Evolutionary conservation across 2,888 invertebrate species (phyloP).

Genomic region (Anorthoa munda): DNA sequence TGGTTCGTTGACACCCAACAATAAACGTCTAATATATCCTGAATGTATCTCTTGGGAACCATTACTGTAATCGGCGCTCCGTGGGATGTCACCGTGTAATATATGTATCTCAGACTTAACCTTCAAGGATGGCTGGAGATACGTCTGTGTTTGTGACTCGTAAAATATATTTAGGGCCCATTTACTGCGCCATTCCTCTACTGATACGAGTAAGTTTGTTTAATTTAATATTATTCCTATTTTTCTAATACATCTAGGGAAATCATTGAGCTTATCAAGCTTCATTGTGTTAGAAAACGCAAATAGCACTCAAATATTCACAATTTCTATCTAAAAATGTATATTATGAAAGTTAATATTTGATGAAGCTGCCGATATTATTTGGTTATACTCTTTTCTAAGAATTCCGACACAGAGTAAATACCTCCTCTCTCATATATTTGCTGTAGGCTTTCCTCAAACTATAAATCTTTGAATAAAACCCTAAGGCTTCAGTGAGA

Average conservation of each 20-base stretch:
- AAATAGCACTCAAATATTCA: constrained; percentile 32
- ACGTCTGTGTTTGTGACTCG: constrained; percentile 37
- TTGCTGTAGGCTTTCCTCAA: constrained; percentile 33
- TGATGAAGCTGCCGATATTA: constrained; percentile 32
- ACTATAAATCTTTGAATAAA: constrained; percentile 47
- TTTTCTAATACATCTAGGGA: constrained; percentile 30
- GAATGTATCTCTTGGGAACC: constrained; percentile 25
- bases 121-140: constrained; percentile 36
- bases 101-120: constrained; percentile 32
- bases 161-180: constrained; percentile 50
- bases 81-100: constrained; percentile 18
- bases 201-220: constrained; percentile 19
- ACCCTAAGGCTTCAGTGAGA: constrained; percentile 9
- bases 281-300: constrained; percentile 28
- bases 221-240: constrained; percentile 27
- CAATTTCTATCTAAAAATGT: constrained; percentile 21
- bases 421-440: constrained; percentile 25
- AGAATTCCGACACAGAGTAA: constrained; percentile 21
- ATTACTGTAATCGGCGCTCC: constrained; percentile 30
- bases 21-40: constrained; percentile 32
- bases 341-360: constrained; percentile 44
- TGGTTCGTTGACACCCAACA: constrained; percentile 16
- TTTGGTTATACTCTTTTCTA: constrained; percentile 37
- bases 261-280: constrained; percentile 25
- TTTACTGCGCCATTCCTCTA: constrained; percentile 20